phyloP scores from a whole-genome alignment of 2,113 vertebrate genomes.

The Empidonax traillii region DNA sequence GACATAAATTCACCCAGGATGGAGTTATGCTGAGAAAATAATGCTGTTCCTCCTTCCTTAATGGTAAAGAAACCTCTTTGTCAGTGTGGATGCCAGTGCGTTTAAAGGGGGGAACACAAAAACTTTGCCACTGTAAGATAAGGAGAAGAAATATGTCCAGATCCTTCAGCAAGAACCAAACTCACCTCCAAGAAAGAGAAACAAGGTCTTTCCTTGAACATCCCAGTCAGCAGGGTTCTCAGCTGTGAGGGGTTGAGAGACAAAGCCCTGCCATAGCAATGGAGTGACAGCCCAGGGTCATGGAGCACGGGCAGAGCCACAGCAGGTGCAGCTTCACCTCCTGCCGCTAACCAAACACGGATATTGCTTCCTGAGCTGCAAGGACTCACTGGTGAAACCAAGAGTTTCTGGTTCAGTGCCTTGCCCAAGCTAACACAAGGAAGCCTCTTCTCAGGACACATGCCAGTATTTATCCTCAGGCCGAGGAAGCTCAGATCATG shows the following conservation, averaged over 20 bases:
- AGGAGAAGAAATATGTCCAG: background rate
- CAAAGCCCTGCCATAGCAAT: rapidly evolving
- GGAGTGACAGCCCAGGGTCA: background rate
- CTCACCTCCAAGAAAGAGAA: background rate
- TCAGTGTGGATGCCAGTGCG: background rate
- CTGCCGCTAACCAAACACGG: rapidly evolving
- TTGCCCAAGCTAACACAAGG: background rate
- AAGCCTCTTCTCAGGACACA: background rate
- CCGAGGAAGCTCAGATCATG: background rate
- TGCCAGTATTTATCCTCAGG: background rate
- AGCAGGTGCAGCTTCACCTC: background rate
- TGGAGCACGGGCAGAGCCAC: background rate
- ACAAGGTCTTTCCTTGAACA: background rate
- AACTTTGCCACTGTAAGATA: background rate
- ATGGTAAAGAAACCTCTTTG: background rate
- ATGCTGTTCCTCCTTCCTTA: background rate
- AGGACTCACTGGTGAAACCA: background rate
- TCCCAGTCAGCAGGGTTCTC: background rate
- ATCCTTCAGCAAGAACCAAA: background rate
- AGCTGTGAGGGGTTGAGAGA: background rate
- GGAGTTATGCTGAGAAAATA: background rate
- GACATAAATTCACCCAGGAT: constrained; percentile 5
- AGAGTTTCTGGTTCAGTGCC: background rate
- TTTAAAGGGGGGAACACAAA: background rate
- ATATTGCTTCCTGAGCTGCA: rapidly evolving